These are phyloP conservation scores for Tauraco hartlaubi DNA, from an alignment of 2,797 vertebrate species.

Conservation along the genomic window DNA sequence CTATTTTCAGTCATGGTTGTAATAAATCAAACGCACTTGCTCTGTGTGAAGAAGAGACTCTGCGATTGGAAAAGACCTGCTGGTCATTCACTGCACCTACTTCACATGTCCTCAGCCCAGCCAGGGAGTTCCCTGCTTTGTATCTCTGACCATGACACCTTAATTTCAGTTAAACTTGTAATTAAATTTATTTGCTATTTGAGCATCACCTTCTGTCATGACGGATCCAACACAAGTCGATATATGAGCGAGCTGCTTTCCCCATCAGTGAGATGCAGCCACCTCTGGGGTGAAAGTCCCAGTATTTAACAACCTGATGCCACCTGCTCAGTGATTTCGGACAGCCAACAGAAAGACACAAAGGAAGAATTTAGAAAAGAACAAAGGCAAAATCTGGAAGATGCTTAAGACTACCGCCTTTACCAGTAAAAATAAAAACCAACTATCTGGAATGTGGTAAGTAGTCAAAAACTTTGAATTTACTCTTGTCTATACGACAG, in stretches of 20 bases:
- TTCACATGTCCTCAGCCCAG: neutral
- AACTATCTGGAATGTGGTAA: neutral
- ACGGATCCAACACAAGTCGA: neutral
- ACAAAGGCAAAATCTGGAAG: neutral
- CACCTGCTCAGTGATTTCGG: neutral
- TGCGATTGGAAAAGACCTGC: neutral
- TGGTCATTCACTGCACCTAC: neutral
- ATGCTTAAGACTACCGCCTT: neutral
- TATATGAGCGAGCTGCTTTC: neutral
- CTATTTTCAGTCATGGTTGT: constrained; percentile 49
- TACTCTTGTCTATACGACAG: neutral
- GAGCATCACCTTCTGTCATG: rapidly evolving
- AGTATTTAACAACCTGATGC: neutral
- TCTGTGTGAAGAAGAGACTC: constrained; percentile 31
- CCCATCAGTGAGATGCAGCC: rapidly evolving
- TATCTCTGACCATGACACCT: neutral
- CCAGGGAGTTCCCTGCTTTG: neutral
- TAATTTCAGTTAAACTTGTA: neutral
- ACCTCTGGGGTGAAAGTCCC: neutral
- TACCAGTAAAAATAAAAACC: neutral
- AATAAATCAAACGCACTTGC: constrained; percentile 74
- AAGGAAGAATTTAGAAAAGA: neutral
- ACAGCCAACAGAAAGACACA: neutral
- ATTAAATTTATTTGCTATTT: neutral
- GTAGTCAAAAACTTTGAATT: neutral